These are phyloP conservation scores for Morus bassanus DNA, from an alignment of 2,797 vertebrate species.

Conservation along the genomic window DNA sequence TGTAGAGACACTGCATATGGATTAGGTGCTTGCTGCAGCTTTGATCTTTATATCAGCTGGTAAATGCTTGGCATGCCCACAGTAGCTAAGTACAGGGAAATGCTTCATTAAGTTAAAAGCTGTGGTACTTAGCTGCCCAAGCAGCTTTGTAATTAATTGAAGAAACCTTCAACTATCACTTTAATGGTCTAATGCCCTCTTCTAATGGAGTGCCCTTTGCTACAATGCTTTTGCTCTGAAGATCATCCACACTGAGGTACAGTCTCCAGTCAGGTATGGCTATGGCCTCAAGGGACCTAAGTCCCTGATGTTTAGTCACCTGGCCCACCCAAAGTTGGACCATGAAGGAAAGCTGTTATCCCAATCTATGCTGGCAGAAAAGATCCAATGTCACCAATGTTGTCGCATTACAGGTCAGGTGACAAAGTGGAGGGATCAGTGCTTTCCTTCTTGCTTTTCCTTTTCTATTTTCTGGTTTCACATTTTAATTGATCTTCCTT, in stretches of 20 bases:
- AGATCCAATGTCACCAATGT: background rate
- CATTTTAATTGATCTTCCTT: background rate
- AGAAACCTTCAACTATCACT: background rate
- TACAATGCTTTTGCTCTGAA: background rate
- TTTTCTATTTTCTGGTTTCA: background rate
- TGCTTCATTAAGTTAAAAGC: slow-evolving; percentile 28
- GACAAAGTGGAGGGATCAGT: background rate
- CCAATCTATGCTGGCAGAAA: background rate
- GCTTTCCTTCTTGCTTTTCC: background rate
- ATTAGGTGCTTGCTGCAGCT: slow-evolving; percentile 10
- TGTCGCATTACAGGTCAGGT: background rate
- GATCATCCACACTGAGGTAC: background rate
- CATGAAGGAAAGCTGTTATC: background rate
- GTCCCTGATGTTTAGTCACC: background rate
- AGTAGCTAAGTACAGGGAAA: background rate
- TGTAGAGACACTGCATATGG: background rate
- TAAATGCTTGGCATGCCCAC: background rate
- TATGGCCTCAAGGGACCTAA: background rate
- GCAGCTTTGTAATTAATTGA: background rate
- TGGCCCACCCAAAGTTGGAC: background rate
- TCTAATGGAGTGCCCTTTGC: background rate
- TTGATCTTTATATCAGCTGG: background rate
- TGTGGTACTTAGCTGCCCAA: background rate
- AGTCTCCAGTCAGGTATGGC: too few species aligned
- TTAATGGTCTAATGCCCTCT: background rate